A percentile compares a stretch with the other conserved stretches of the same genome.
These are phyloP conservation scores for Tauraco erythrolophus DNA, from an alignment of 2,113 vertebrate genomes.

Conservation along the genomic window DNA sequence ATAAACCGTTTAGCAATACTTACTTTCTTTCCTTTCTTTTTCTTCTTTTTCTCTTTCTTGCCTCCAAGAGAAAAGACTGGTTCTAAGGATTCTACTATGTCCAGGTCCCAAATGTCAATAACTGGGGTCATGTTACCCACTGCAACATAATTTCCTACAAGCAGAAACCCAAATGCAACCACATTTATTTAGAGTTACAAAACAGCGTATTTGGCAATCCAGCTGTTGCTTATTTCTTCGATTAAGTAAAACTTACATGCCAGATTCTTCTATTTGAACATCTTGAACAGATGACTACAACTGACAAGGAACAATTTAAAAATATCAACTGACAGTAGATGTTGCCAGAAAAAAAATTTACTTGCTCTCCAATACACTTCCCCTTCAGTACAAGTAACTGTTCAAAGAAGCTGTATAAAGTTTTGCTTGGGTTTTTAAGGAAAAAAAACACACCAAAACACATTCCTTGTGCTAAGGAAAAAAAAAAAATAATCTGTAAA, in stretches of 20 bases:
- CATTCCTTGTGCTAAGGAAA: too few relatives aligned
- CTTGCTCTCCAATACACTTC: not conserved
- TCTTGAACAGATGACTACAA: not conserved
- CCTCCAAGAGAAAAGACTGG: conserved; percentile 92
- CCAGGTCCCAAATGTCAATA: conserved; percentile 97
- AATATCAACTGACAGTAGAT: not conserved
- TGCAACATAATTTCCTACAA: conserved; percentile 90
- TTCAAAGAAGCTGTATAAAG: not conserved
- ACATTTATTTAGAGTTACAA: not conserved
- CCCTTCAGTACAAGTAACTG: not conserved
- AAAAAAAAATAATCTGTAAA: not conserved
- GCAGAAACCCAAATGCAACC: not conserved
- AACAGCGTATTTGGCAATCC: not conserved
- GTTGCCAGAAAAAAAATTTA: not conserved
- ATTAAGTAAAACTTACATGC: not conserved
- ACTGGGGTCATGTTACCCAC: conserved; percentile 95
- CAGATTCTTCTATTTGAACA: not conserved
- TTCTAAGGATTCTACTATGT: conserved; percentile 94
- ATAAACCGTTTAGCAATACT: not conserved
- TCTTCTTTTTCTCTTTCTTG: conserved; percentile 89
- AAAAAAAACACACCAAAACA: not conserved
- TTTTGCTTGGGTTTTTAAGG: not conserved
- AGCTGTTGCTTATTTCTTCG: not conserved
- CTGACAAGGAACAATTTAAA: not conserved
- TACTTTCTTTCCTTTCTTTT: conserved; percentile 91